phyloP scores from a whole-genome alignment of 2,888 invertebrate species.

The Rhorus exstirpatorius region DNA sequence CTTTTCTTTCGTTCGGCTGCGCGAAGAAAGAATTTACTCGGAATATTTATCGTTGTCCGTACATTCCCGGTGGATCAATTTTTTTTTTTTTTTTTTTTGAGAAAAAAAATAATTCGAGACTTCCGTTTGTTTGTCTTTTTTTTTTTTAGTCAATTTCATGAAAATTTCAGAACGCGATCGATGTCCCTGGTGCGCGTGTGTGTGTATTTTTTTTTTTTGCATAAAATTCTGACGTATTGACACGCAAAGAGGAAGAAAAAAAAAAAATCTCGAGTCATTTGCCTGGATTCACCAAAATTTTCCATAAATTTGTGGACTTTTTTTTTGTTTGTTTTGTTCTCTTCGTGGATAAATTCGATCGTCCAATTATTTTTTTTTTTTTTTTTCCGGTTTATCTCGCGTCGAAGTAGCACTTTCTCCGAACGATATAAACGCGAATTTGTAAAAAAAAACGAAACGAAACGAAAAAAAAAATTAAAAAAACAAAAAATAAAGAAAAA shows the following conservation, averaged over 20 bases:
- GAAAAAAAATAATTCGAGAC: background rate
- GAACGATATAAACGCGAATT: too few relatives aligned
- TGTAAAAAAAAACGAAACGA: too few relatives aligned
- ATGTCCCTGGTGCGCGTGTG: too few relatives aligned
- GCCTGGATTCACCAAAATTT: background rate
- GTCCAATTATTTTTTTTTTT: constrained; percentile 30
- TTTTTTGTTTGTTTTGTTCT: too few relatives aligned
- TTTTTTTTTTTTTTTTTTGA: constrained; percentile 14
- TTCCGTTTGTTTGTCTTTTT: too few relatives aligned
- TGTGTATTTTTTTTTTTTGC: too few relatives aligned
- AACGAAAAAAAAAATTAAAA: too few relatives aligned
- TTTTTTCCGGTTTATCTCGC: background rate
- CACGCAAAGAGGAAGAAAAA: constrained; percentile 6
- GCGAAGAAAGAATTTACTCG: too few relatives aligned
- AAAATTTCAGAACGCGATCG: too few relatives aligned
- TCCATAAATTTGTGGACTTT: background rate
- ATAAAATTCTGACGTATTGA: constrained; percentile 25
- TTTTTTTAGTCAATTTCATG: too few relatives aligned
- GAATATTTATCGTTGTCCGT: constrained; percentile 25
- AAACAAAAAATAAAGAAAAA: constrained; percentile 1
- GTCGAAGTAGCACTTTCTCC: constrained; percentile 4
- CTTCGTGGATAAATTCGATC: too few relatives aligned
- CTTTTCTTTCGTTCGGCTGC: too few relatives aligned
- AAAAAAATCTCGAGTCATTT: constrained; percentile 11
- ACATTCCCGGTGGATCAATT: constrained; percentile 33